Percentiles rank a stretch among this genome's conserved stretches.
Evolutionary conservation across 2,113 vertebrate genomes (phyloP).

Genomic region (Zosterops japonicus): DNA sequence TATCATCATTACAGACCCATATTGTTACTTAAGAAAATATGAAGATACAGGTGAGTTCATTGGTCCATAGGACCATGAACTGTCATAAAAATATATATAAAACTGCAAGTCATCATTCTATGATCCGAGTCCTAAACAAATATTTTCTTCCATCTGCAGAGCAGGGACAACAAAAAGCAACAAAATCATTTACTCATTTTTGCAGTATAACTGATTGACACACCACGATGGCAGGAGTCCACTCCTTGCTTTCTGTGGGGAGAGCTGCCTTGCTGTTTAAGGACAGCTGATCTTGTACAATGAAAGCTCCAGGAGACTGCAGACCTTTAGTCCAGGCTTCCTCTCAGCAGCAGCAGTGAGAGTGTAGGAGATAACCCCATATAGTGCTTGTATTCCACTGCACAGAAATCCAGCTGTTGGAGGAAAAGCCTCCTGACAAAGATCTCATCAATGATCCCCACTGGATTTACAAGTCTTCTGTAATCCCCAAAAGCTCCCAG

Average conservation of each 20-base stretch:
- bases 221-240: accelerated
- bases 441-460: not conserved
- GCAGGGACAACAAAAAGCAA: not conserved
- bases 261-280: not conserved
- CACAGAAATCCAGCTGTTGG: not conserved
- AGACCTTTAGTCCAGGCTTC: not conserved
- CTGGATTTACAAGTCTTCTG: not conserved
- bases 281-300: not conserved
- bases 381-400: not conserved
- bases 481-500: not conserved
- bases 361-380: not conserved
- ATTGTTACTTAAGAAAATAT: too few species aligned
- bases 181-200: not conserved
- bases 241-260: too few species aligned
- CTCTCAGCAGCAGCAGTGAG: not conserved
- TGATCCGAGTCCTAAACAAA: not conserved
- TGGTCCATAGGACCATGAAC: not conserved
- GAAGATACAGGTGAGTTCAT: not conserved
- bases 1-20: not conserved
- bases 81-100: not conserved
- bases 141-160: not conserved
- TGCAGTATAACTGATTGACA: not conserved
- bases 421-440: not conserved
- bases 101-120: not conserved
- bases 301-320: not conserved